These are phyloP conservation scores for Kuschelorhynchus macadamiae DNA, from an alignment of 2,888 invertebrate genomes.

Conservation along the genomic window DNA sequence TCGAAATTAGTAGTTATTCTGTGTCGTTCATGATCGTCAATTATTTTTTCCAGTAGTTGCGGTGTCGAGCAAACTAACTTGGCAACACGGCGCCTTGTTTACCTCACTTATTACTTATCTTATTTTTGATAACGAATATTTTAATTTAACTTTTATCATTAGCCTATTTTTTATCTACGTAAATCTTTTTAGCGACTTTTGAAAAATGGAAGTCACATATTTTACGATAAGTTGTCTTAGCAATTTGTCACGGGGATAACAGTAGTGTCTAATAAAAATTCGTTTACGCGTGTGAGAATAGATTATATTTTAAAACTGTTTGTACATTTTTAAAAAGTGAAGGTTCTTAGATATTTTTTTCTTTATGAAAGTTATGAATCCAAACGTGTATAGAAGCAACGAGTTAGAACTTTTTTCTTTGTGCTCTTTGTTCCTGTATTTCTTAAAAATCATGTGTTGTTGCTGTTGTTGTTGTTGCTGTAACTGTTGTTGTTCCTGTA, in stretches of 20 bases:
- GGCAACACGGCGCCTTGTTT: slow-evolving; percentile 45
- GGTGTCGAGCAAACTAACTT: slow-evolving; percentile 22
- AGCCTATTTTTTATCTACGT: slow-evolving; percentile 43
- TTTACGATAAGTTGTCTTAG: slow-evolving; percentile 26
- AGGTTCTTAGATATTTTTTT: not conserved
- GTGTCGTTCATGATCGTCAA: slow-evolving; percentile 25
- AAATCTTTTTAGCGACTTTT: slow-evolving; percentile 46
- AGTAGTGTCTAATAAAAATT: not conserved
- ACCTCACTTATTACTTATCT: slow-evolving; percentile 43
- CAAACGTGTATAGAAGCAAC: slow-evolving; percentile 39
- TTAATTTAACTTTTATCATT: slow-evolving; percentile 44
- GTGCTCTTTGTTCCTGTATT: slow-evolving; percentile 43
- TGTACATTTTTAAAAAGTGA: not conserved
- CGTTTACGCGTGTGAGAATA: not conserved
- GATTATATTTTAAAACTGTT: too few relatives aligned
- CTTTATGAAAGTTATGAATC: slow-evolving; percentile 40
- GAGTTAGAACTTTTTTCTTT: slow-evolving; percentile 44
- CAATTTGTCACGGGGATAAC: slow-evolving; percentile 25
- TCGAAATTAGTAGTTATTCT: too few relatives aligned
- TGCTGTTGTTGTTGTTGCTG: slow-evolving; percentile 52
- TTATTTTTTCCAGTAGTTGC: slow-evolving; percentile 17
- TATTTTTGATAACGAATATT: slow-evolving; percentile 45
- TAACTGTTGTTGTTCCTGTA: slow-evolving; percentile 52
- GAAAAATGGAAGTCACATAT: slow-evolving; percentile 38
- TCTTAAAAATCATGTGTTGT: slow-evolving; percentile 50